These are phyloP conservation scores for Plemyria rubiginata DNA, from an alignment of 2,888 invertebrate genomes.

Conservation along the genomic window DNA sequence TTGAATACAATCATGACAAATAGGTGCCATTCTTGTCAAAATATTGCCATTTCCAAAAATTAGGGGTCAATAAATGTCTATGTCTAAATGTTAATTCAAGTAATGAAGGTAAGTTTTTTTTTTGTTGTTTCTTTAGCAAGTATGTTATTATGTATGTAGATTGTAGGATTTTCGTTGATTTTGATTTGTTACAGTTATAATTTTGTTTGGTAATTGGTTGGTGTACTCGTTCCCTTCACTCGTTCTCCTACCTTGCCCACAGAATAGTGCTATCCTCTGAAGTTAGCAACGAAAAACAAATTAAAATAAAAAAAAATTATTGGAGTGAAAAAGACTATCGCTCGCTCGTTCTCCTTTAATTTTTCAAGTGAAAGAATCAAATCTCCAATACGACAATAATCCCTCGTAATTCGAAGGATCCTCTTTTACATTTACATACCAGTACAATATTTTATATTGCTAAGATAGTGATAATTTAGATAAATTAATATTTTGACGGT, in stretches of 20 bases:
- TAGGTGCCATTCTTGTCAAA: too few species aligned
- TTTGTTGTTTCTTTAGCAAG: too few species aligned
- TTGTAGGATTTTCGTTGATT: too few species aligned
- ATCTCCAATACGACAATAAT: slow-evolving; percentile 63
- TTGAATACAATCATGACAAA: too few species aligned
- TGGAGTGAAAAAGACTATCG: slow-evolving; percentile 60
- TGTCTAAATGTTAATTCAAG: too few species aligned
- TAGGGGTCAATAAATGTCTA: too few species aligned
- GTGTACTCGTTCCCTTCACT: neutral
- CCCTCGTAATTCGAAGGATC: slow-evolving; percentile 71
- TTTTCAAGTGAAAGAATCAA: slow-evolving; percentile 65
- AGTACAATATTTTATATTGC: slow-evolving; percentile 57
- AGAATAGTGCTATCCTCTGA: too few species aligned
- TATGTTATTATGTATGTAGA: too few species aligned
- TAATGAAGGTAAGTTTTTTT: too few species aligned
- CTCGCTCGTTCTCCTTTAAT: slow-evolving; percentile 57
- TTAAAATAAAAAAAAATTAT: slow-evolving; percentile 65
- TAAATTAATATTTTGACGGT: slow-evolving; percentile 68
- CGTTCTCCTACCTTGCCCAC: neutral
- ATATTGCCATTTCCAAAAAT: neutral
- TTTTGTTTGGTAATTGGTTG: neutral
- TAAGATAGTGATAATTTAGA: slow-evolving; percentile 57
- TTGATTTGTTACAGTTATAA: neutral
- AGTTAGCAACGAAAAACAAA: slow-evolving; percentile 48
- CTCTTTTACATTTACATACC: slow-evolving; percentile 57